A percentile compares a stretch with the other conserved stretches of the same genome.
Evolutionary conservation across 2,888 invertebrate genomes (phyloP).

Genomic region (Aradus depressus): DNA sequence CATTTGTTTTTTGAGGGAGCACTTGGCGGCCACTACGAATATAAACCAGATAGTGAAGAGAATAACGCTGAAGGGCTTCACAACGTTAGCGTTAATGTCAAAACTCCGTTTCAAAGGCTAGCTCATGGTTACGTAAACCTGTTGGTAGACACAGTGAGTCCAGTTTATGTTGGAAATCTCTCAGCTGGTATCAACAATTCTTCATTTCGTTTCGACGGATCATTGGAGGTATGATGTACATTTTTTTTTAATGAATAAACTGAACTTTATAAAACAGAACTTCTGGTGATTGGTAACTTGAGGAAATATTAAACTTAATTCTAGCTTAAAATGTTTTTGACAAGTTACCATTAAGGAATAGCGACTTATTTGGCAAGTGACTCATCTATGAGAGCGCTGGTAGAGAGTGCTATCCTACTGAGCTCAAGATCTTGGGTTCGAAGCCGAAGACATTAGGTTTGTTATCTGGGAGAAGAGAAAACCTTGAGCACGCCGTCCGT

Average conservation of each 20-base stretch:
- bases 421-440: too few species aligned
- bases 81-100: constrained; percentile 18
- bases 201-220: constrained; percentile 42
- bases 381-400: too few species aligned
- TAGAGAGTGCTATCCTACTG: too few species aligned
- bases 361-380: too few species aligned
- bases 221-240: constrained; percentile 41
- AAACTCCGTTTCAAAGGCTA: constrained; percentile 25
- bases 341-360: too few species aligned
- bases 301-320: too few species aligned
- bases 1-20: constrained; percentile 10
- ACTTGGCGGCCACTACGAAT: constrained; percentile 18
- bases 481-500: too few species aligned
- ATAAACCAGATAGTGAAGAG: constrained; percentile 20
- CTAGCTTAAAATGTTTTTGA: too few species aligned
- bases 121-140: constrained; percentile 23
- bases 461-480: too few species aligned
- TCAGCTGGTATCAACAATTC: constrained; percentile 42
- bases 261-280: constrained; percentile 7
- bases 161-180: constrained; percentile 37
- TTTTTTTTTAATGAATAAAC: constrained; percentile 24
- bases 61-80: constrained; percentile 25
- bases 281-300: neutral
- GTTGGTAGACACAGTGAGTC: constrained; percentile 25
- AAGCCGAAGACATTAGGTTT: too few species aligned